These are phyloP conservation scores for Xenops minutus DNA, from an alignment of 2,797 vertebrate genomes.

Conservation along the genomic window DNA sequence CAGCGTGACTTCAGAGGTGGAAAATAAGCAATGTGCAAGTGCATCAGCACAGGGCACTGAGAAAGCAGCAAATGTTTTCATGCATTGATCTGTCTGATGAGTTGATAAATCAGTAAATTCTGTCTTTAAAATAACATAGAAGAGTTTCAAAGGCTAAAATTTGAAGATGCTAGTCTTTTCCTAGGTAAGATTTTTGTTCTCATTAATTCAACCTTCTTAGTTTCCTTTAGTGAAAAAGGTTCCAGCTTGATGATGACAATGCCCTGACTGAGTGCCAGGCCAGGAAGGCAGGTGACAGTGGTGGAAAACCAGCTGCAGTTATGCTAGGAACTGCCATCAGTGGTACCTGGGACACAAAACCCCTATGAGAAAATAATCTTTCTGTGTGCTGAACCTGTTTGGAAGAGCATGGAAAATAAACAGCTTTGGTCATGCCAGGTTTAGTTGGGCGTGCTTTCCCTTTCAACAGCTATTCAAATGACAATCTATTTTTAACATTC, in stretches of 20 bases:
- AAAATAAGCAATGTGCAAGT: background rate
- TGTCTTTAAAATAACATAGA: background rate
- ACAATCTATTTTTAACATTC: conserved; percentile 46
- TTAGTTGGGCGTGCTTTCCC: background rate
- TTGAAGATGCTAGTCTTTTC: background rate
- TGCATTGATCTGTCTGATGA: background rate
- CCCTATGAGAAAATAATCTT: background rate
- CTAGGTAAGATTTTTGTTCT: background rate
- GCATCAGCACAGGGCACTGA: background rate
- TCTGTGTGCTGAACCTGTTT: background rate
- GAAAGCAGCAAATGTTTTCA: background rate
- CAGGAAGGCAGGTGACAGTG: background rate
- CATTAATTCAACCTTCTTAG: background rate
- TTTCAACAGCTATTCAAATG: conserved; percentile 17
- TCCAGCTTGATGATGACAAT: background rate
- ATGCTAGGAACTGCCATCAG: background rate
- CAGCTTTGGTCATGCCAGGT: background rate
- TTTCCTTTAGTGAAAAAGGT: background rate
- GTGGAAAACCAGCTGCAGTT: background rate
- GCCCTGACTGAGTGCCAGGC: background rate
- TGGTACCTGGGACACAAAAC: background rate
- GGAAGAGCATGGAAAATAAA: conserved; percentile 2
- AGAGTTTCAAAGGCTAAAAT: background rate
- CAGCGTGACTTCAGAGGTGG: background rate
- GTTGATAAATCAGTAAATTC: background rate